A percentile compares a stretch with the other conserved stretches of the same genome.
Evolutionary conservation across 92 coral and sea anemone species (phyloP).

Genomic region (Ricordea florida): DNA sequence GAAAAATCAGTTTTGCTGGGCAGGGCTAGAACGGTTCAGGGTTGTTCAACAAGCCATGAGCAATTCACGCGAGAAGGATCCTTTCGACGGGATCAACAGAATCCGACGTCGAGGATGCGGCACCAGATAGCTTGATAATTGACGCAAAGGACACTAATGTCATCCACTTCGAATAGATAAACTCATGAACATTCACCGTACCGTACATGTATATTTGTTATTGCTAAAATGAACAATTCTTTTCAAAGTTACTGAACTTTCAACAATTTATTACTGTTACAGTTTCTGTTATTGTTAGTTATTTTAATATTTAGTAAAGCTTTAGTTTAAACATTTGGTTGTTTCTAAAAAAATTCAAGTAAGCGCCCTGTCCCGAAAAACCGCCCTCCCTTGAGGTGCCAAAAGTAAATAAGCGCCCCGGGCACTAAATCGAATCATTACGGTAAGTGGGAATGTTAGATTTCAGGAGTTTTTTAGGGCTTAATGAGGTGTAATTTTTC

Average conservation of each 20-base stretch:
- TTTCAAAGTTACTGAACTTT: too few relatives aligned
- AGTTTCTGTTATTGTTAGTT: too few relatives aligned
- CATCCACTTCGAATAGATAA: not conserved
- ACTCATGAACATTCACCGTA: not conserved
- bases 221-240: too few relatives aligned
- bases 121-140: conserved; percentile 15
- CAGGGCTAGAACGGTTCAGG: not conserved
- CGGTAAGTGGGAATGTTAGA: too few relatives aligned
- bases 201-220: conserved; percentile 8
- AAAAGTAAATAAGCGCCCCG: too few relatives aligned
- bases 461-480: not conserved
- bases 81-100: conserved; percentile 28
- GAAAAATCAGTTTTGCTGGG: not conserved
- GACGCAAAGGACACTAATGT: not conserved
- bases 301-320: too few relatives aligned
- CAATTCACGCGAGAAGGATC: conserved; percentile 18
- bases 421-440: too few relatives aligned
- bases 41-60: conserved; percentile 14
- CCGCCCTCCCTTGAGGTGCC: too few relatives aligned
- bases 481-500: not conserved
- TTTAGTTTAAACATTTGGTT: too few relatives aligned
- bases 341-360: too few relatives aligned
- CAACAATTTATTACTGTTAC: too few relatives aligned
- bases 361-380: too few relatives aligned
- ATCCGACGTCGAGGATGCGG: conserved; percentile 31